Percentiles rank a stretch among this genome's conserved stretches.
Conservation (phyloP, 2,888 invertebrate genomes). For the Metallyticus violacea region DNA sequence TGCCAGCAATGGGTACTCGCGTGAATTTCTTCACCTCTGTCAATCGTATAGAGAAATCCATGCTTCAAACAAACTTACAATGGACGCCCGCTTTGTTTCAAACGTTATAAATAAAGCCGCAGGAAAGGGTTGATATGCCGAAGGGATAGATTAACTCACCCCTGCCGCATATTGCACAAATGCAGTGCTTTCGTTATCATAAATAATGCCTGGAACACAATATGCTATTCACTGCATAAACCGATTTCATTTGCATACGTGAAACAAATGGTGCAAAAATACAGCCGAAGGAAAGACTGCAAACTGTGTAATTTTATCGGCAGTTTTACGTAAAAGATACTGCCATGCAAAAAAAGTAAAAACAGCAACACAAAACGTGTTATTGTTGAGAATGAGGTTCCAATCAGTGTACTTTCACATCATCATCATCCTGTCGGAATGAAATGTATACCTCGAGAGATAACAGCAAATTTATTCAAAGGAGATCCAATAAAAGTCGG, state of each 20-base stretch:
- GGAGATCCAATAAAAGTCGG: too few species aligned
- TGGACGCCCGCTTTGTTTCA: background rate
- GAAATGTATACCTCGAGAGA: too few species aligned
- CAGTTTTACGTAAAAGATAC: background rate
- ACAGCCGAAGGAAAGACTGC: background rate
- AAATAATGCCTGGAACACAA: background rate
- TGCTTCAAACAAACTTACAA: background rate
- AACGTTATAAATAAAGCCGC: background rate
- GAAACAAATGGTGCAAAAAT: background rate
- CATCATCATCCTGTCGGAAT: too few species aligned
- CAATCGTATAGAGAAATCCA: too few species aligned
- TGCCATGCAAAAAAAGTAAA: background rate
- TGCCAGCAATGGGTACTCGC: too few species aligned
- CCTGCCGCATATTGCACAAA: background rate
- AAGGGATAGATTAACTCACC: background rate
- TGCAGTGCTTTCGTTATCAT: background rate
- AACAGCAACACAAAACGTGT: too few species aligned
- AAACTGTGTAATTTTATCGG: background rate
- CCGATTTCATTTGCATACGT: background rate
- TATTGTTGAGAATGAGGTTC: too few species aligned
- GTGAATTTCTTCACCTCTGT: too few species aligned
- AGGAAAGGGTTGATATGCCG: background rate
- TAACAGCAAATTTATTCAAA: too few species aligned
- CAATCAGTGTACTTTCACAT: too few species aligned
- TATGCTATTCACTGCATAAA: background rate